phyloP scores from a whole-genome alignment of 2,888 invertebrate species.

The Dysmachus trigonus region DNA sequence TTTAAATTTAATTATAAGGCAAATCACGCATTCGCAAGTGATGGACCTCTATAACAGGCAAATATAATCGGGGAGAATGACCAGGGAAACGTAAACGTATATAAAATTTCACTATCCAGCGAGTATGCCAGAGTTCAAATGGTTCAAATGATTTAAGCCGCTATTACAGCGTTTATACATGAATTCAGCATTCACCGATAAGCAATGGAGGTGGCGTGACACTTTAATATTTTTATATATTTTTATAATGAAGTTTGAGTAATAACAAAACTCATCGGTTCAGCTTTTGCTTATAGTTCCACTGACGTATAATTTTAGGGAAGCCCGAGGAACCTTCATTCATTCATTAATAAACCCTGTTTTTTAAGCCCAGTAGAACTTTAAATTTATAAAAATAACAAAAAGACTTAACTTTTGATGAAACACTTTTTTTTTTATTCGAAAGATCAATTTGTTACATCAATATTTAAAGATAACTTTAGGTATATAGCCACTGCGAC shows the following conservation, averaged over 20 bases:
- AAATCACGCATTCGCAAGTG: not conserved
- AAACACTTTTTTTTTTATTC: too few species aligned
- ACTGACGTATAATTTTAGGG: not conserved
- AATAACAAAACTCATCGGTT: not conserved
- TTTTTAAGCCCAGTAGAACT: too few species aligned
- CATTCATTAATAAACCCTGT: not conserved
- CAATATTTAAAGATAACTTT: too few species aligned
- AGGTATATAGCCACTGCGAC: too few species aligned
- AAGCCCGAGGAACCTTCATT: not conserved
- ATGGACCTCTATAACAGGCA: not conserved
- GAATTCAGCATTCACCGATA: not conserved
- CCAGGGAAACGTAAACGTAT: not conserved
- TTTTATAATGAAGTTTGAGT: not conserved
- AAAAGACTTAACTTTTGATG: too few species aligned
- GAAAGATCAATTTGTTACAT: too few species aligned
- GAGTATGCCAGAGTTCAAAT: not conserved
- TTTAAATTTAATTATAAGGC: not conserved
- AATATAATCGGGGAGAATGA: not conserved
- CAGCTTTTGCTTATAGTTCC: not conserved
- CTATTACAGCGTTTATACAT: not conserved
- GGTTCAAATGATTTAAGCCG: not conserved
- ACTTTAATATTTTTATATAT: not conserved
- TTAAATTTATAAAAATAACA: too few species aligned
- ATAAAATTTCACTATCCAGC: not conserved
- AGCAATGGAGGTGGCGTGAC: not conserved